Conservation (phyloP, 2,888 invertebrate genomes). For the Galerucella pusilla region DNA sequence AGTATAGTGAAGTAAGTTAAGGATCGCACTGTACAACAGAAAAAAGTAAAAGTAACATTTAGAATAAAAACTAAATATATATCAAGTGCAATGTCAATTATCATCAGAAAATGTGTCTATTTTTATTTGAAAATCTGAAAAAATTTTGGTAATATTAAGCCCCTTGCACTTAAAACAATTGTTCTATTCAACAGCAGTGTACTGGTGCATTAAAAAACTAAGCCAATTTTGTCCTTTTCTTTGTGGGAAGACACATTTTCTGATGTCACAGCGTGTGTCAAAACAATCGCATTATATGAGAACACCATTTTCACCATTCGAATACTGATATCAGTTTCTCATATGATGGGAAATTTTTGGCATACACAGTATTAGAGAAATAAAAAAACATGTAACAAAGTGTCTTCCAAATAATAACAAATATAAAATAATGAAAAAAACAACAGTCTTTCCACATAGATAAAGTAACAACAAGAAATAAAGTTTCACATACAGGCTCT, state of each 20-base stretch:
- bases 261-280: constrained; percentile 66
- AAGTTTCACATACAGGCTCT: constrained; percentile 32
- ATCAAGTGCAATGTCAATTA: constrained; percentile 48
- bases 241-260: constrained; percentile 89
- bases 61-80: constrained; percentile 46
- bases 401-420: constrained; percentile 39
- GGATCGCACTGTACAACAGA: constrained; percentile 38
- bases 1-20: neutral
- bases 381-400: constrained; percentile 19
- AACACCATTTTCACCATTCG: neutral
- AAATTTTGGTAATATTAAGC: constrained; percentile 48
- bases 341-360: constrained; percentile 5
- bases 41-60: constrained; percentile 46
- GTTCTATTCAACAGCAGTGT: constrained; percentile 66
- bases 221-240: constrained; percentile 68
- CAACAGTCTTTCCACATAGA: constrained; percentile 84
- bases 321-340: constrained; percentile 7
- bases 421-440: constrained; percentile 51
- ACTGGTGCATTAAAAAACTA: constrained; percentile 69
- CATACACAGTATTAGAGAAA: constrained; percentile 11
- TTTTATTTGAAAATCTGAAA: constrained; percentile 35
- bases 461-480: constrained; percentile 63
- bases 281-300: constrained; percentile 28
- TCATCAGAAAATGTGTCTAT: constrained; percentile 80
- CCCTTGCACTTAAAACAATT: constrained; percentile 65